Base-by-base conservation (phyloP, 1,140 invertebrate species). In the Leguminivora glycinivorella region DNA sequence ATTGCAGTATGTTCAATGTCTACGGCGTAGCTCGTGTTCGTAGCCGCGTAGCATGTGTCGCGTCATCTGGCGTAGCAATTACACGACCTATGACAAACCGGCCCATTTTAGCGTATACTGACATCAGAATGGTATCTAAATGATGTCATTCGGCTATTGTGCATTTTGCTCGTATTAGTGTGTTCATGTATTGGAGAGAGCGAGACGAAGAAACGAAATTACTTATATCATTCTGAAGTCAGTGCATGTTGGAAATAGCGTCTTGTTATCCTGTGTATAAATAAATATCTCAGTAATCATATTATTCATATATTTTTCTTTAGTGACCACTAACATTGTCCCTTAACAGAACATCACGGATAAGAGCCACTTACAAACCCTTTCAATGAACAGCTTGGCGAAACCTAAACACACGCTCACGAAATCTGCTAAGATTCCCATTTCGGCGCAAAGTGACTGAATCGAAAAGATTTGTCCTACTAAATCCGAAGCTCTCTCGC, bases 401-500 rank as follows among this genome's bases (percentile, higher is more conserved):
- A 81, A 82, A 83, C 79, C 75, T 84, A 88, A 85, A 83, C 81
- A 85, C 83, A 85, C 78, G 80, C 73, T 83, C 78, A 81, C 69
- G 26, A 86, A 88, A 88, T 88, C 82, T 84, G 82, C 80, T 85
- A 84, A 91, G 77, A 90, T 80, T 84, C 80, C 86, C 82, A 89
- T 90, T 82, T 81, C 73, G 70, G 40, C 74, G 74, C 78, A 83
- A 87, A 86, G 88, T 87, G 89, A 91, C 87, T 82, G 83, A 90
- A 86, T 85, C 80, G 81, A 83, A 85, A 83, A 82, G 88, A 88
- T 91, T 89, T 88, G 86, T 91, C 86, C 83, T 78, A 75, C 80
- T 84, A 88, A 89, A 90, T 79, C 86, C 86, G 76, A 77, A 81
- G 83, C 81, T 83, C 84, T 87, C 77, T 88, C 84, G 83, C 85